Evolutionary conservation across 2,113 vertebrate species (phyloP), one percentile per base, ranked within the genome.

Genomic region (Tor tambroides): DNA sequence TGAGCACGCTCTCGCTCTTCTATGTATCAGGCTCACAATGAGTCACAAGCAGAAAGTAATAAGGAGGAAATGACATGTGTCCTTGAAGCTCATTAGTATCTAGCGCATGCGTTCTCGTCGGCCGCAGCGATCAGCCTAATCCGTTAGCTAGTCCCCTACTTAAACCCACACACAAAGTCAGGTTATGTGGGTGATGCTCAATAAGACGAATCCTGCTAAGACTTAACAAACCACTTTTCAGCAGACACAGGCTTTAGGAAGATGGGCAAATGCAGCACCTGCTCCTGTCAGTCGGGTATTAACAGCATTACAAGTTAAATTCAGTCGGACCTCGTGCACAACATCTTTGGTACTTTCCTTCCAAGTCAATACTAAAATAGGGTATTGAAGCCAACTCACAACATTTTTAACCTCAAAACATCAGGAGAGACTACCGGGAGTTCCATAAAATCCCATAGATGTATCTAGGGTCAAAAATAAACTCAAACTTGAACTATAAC

Each of bases 51-150:
- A 80, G 84, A 83, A 67, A 82, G 71, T 41, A 85, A 46, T 46
- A 85, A 85, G 89, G 7, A 87, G 91, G 90, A 93, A 92, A 89
- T 85, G 87, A 32, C 92, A 89, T 87, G 87, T 92, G 93, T 93
- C 94, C 94, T 95, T 95, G 93, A 94, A 92, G 88, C 90, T 92
- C 93, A 94, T 94, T 93, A 94, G 86, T 83, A 88, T 91, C 85
- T 63, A 21, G 91, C 90, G 87, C 93, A 94, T 93, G 92, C 90
- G 90, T 90, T 76, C 5, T 59, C 84, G 63, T 80, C 89, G 54
- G 88, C 89, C 28, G 49, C 88, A 87, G 93, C 93, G 94, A 95
- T 94, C 94, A 94, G 93, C 93, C 94, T 94, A 95, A 94, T 89
- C 94, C 88, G 88, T 91, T 86, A 17, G 86, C 92, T 91, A 86